These are phyloP conservation scores for Stenichneumon culpator DNA, from an alignment of 2,888 invertebrate genomes.

Conservation along the genomic window DNA sequence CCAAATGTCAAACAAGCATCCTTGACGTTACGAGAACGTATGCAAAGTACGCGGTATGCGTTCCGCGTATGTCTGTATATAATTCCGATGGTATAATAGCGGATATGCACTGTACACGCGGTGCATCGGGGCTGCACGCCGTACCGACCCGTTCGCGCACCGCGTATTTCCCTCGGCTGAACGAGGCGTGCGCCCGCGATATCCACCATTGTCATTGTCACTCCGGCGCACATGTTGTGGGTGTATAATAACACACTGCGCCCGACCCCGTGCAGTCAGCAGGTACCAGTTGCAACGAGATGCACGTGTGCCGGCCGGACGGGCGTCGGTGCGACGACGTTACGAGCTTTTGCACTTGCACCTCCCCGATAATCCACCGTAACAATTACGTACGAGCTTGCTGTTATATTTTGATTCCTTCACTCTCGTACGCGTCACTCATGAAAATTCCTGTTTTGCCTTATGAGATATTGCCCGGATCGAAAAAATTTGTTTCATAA, in stretches of 20 bases:
- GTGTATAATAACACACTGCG: constrained; percentile 25
- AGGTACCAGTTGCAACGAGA: constrained; percentile 28
- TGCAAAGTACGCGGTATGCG: constrained; percentile 35
- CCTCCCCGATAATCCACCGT: constrained; percentile 25
- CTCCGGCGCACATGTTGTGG: constrained; percentile 19
- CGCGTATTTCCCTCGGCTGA: constrained; percentile 37
- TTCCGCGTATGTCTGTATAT: constrained; percentile 9
- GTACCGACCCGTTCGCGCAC: constrained; percentile 25
- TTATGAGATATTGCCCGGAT: no score
- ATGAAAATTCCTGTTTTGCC: neutral
- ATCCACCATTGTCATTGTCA: constrained; percentile 28
- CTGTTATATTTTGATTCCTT: neutral
- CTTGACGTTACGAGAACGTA: constrained; percentile 61
- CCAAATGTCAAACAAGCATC: constrained; percentile 77
- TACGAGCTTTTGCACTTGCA: constrained; percentile 66
- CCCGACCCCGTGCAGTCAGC: constrained; percentile 16
- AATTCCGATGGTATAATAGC: constrained; percentile 20
- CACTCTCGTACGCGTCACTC: neutral
- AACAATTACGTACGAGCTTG: constrained; percentile 25
- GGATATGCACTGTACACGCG: constrained; percentile 14
- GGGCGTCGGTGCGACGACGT: constrained; percentile 46
- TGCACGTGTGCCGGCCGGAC: constrained; percentile 35
- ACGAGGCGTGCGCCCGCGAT: constrained; percentile 26
- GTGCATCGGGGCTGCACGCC: constrained; percentile 40
- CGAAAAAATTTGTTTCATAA: no score